phyloP scores from a whole-genome alignment of 1,140 invertebrate species.

The Bombyx mandarina region DNA sequence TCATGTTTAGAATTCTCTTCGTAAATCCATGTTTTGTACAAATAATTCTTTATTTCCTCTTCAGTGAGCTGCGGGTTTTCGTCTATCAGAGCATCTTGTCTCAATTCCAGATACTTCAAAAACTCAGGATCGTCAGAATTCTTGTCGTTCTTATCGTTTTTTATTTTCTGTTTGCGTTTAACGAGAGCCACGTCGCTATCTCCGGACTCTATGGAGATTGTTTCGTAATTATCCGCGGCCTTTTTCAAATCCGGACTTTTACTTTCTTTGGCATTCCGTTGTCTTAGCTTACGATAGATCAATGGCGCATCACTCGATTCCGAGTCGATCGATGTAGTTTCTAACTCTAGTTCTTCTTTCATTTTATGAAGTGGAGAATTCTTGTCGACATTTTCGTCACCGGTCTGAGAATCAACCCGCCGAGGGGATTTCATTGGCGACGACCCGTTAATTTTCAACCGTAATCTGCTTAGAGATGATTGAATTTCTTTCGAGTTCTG shows the following conservation, averaged over 20 bases:
- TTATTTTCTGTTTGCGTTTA: slow-evolving; percentile 30
- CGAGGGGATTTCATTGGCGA: too few relatives aligned
- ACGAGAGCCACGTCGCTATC: slow-evolving; percentile 20
- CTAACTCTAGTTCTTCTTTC: slow-evolving; percentile 20
- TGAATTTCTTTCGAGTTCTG: too few relatives aligned
- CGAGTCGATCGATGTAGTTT: slow-evolving; percentile 28
- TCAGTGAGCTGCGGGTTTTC: slow-evolving; percentile 68
- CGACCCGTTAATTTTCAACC: too few relatives aligned
- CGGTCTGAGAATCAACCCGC: too few relatives aligned
- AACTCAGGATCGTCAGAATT: slow-evolving; percentile 59
- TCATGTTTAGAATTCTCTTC: slow-evolving; percentile 56
- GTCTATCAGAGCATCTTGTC: slow-evolving; percentile 64
- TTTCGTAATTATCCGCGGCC: slow-evolving; percentile 7
- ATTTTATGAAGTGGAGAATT: background rate
- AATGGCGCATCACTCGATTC: slow-evolving; percentile 19
- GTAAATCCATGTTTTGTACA: slow-evolving; percentile 70
- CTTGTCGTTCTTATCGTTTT: slow-evolving; percentile 12
- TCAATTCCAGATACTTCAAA: slow-evolving; percentile 68
- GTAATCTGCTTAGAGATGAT: too few relatives aligned
- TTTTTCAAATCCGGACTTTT: slow-evolving; percentile 3
- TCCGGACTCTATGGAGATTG: background rate
- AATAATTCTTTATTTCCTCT: slow-evolving; percentile 67
- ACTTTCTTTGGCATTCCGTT: background rate
- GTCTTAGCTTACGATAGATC: slow-evolving; percentile 15
- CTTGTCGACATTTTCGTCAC: background rate